Evolutionary conservation across 2,113 vertebrate species (phyloP).

Genomic region (Corvus hawaiiensis): DNA sequence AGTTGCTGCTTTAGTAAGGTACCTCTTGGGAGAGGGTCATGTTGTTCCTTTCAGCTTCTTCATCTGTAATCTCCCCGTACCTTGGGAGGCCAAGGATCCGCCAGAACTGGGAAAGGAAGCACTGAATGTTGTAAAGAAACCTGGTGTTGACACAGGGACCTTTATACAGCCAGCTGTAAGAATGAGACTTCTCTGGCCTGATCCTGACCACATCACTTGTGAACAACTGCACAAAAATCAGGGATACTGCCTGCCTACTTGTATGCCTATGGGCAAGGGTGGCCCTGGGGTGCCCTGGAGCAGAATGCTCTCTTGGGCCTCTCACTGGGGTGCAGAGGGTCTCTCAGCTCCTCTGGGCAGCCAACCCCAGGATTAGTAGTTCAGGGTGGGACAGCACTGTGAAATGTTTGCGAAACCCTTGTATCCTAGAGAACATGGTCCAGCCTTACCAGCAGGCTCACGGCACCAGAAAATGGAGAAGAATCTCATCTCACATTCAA

Average conservation of each 20-base stretch:
- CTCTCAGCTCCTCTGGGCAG: background rate
- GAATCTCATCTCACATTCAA: background rate
- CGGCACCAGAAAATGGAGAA: background rate
- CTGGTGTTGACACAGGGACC: background rate
- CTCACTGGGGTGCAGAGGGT: background rate
- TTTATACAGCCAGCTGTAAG: background rate
- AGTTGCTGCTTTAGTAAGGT: background rate
- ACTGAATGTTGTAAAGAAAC: background rate
- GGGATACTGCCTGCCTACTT: background rate
- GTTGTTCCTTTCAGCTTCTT: background rate
- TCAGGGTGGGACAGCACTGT: background rate
- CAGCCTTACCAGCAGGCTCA: background rate
- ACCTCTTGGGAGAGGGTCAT: background rate
- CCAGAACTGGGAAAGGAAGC: background rate
- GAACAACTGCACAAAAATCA: background rate
- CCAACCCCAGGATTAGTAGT: accelerated
- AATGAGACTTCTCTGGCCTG: background rate
- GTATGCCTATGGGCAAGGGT: accelerated
- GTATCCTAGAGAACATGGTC: background rate
- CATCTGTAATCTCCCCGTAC: background rate
- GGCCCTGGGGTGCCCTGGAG: too few relatives aligned
- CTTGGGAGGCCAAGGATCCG: background rate
- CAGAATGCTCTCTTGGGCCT: background rate
- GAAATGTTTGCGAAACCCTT: accelerated
- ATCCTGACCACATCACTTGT: accelerated